Base-by-base conservation (phyloP, 2,888 invertebrate genomes). In the Drosophila gaucha region DNA sequence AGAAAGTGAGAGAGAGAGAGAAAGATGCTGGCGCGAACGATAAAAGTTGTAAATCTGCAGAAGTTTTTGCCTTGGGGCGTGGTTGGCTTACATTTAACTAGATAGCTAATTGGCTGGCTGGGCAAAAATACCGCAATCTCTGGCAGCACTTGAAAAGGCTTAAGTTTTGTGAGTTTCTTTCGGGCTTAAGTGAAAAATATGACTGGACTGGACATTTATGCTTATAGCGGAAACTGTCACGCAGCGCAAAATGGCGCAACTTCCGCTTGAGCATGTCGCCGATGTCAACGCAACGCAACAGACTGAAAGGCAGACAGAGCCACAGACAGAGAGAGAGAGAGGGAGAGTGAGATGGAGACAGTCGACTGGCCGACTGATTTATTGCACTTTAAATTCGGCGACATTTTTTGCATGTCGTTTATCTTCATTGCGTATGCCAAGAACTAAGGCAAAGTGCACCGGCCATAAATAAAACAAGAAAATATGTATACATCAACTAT, bases 381-480 rank as follows among this genome's bases (percentile, higher is more conserved):
- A 83, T 84, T 85, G 87, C 88, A 85, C 79, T 84, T 89, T 87
- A 87, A 89, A 84, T 88, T 89, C 71, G 79, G 74, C 83, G 83
- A 82, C 83, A 67, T 76, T 89, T 86, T 89, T 82, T 87, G 88
- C 73, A 85, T 89, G 76, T 89, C 89, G 88, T 89, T 88, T 82
- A 89, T 89, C 84, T 84, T 84, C 84, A 89, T 89, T 89, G 79
- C 80, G 77, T 72, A 66, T 79, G 84, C 85, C 86, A 82, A 74
- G 75, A 69, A 82, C 83, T 60, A 69, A 82, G 68, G 80, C 56
- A 60, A 49, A 74, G 64, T 76, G 69, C 84, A 88, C 58, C 56
- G 73, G 55, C 64, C 82, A 80, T 79, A 86, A 79, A 88, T 83
- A 70, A 86, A 73, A 41, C 41, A 63, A 60, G 57, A 36, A 82